Conservation (phyloP, 2,797 vertebrate genomes). For the Gymnoscopelus braueri region DNA sequence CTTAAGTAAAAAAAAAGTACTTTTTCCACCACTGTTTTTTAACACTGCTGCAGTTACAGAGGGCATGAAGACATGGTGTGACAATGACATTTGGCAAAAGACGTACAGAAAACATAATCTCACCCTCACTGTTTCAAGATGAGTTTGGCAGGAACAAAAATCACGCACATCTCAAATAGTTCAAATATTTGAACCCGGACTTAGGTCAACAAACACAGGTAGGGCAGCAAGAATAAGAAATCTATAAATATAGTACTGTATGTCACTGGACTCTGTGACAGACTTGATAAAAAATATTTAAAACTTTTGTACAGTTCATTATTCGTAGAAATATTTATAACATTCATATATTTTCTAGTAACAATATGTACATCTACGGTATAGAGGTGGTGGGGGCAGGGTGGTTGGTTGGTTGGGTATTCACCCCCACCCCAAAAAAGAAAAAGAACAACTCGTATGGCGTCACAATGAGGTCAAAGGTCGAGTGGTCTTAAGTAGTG, state of each 20-base stretch:
- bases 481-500: constrained; percentile 40
- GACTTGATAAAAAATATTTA: constrained; percentile 36
- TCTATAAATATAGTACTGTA: constrained; percentile 15
- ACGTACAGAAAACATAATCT: no score
- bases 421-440: background rate
- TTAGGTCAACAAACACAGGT: background rate
- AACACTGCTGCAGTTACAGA: no score
- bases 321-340: constrained; percentile 45
- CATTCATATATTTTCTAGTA: constrained; percentile 27
- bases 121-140: background rate
- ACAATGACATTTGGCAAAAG: no score
- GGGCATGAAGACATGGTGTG: no score
- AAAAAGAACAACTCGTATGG: background rate
- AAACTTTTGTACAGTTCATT: constrained; percentile 37
- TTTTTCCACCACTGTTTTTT: no score
- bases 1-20: no score
- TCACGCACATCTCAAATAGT: constrained; percentile 2
- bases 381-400: background rate
- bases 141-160: background rate
- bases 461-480: constrained; percentile 51
- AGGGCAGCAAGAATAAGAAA: constrained; percentile 2
- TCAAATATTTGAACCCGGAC: background rate
- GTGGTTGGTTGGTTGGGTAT: constrained; percentile 4
- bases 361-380: constrained; percentile 40
- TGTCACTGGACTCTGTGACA: constrained; percentile 20